These are phyloP conservation scores for Helleia helle DNA, from an alignment of 2,888 invertebrate genomes.

Conservation along the genomic window DNA sequence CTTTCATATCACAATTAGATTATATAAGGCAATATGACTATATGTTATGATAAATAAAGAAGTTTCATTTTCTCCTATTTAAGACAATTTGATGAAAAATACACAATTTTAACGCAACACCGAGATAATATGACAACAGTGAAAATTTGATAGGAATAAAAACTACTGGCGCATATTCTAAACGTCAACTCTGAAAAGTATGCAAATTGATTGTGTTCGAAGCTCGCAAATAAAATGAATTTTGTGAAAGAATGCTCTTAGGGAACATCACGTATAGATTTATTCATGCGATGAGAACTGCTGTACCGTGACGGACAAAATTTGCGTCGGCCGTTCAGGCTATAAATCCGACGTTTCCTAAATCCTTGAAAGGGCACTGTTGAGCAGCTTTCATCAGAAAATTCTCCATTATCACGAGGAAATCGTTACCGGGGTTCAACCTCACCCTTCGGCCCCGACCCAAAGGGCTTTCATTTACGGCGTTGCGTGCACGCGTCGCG, in stretches of 20 bases:
- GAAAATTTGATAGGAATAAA: not conserved
- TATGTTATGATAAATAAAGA: too few species aligned
- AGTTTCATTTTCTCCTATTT: too few species aligned
- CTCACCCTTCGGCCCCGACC: constrained; percentile 54
- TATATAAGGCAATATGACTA: too few species aligned
- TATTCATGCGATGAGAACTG: constrained; percentile 46
- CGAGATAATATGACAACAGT: not conserved
- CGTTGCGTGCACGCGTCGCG: constrained; percentile 67
- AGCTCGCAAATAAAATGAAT: constrained; percentile 23
- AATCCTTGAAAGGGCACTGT: constrained; percentile 63
- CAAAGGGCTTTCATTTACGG: constrained; percentile 61
- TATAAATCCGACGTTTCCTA: constrained; percentile 58
- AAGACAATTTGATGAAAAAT: too few species aligned
- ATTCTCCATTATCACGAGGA: constrained; percentile 70
- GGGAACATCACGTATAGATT: constrained; percentile 33
- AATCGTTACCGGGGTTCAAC: constrained; percentile 67
- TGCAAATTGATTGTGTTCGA: constrained; percentile 9
- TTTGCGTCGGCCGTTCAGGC: constrained; percentile 48
- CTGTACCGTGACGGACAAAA: constrained; percentile 50
- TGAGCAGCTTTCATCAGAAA: constrained; percentile 67
- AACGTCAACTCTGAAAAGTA: not conserved
- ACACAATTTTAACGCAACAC: too few species aligned
- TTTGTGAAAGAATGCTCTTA: constrained; percentile 32
- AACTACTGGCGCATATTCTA: not conserved
- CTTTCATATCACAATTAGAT: too few species aligned